Evolutionary conservation across 1,140 invertebrate genomes (phyloP).

Genomic region (Drosophila sucinea): DNA sequence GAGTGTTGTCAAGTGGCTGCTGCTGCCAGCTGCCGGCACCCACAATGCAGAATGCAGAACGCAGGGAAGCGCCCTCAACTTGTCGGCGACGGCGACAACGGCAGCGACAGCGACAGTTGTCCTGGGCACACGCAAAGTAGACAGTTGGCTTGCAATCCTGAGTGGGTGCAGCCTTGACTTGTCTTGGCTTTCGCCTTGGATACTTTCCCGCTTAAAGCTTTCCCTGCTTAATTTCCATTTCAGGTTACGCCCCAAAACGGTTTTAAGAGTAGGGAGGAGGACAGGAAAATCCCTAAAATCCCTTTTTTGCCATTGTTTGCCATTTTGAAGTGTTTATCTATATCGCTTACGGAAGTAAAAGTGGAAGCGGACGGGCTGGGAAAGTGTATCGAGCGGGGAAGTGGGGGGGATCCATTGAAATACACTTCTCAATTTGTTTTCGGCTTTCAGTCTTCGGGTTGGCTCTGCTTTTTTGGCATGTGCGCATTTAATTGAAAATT

Average conservation of each 20-base stretch:
- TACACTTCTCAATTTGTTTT: constrained; percentile 39
- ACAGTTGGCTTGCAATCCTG: constrained; percentile 58
- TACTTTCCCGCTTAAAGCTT: constrained; percentile 40
- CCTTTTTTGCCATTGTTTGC: constrained; percentile 26
- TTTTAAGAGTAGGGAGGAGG: constrained; percentile 12
- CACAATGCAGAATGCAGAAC: constrained; percentile 18
- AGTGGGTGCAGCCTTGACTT: constrained; percentile 30
- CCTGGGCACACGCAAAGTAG: constrained; percentile 65
- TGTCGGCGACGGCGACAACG: constrained; percentile 22
- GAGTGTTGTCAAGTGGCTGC: constrained; percentile 74
- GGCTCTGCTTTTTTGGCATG: constrained; percentile 62
- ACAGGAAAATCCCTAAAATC: constrained; percentile 36
- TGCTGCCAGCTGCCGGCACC: constrained; percentile 56
- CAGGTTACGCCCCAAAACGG: constrained; percentile 52
- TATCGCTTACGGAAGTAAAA: constrained; percentile 57
- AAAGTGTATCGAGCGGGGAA: background rate
- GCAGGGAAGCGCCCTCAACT: constrained; percentile 14
- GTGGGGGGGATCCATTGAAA: background rate
- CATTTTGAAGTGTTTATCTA: constrained; percentile 77
- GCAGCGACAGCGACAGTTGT: constrained; percentile 47
- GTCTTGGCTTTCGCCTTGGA: constrained; percentile 1
- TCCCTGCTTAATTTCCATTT: constrained; percentile 63
- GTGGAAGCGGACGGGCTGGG: background rate
- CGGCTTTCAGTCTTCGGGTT: constrained; percentile 22
- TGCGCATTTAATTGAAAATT: constrained; percentile 80